Percentiles rank a stretch among this genome's conserved stretches.
These are phyloP conservation scores for Heliconius sara DNA, from an alignment of 2,888 invertebrate genomes.

Conservation along the genomic window DNA sequence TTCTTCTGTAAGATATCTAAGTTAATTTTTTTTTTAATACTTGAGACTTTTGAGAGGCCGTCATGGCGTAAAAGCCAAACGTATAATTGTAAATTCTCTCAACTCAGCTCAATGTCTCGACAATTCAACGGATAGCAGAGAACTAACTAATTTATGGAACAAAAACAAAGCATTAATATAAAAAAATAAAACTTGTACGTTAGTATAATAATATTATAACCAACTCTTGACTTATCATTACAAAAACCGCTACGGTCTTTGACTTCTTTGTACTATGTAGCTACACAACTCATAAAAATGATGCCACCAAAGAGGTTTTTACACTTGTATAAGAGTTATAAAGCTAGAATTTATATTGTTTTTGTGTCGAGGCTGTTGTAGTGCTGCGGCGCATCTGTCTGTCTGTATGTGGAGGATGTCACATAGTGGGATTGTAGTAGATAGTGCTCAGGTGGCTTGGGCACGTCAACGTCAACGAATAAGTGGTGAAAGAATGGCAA, in stretches of 20 bases:
- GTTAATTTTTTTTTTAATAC: too few relatives aligned
- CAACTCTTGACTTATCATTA: not conserved
- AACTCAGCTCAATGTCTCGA: not conserved
- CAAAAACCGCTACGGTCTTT: conserved; percentile 5
- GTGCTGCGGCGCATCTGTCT: too few relatives aligned
- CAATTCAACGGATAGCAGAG: not conserved
- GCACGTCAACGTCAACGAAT: too few relatives aligned
- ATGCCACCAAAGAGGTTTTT: not conserved
- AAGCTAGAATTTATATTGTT: not conserved
- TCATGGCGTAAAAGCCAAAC: too few relatives aligned
- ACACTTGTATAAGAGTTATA: not conserved
- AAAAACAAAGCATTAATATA: too few relatives aligned
- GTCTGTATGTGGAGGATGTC: not conserved
- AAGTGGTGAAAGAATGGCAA: too few relatives aligned
- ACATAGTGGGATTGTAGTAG: too few relatives aligned
- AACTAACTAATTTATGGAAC: too few relatives aligned
- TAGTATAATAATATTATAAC: not conserved
- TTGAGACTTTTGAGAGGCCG: too few relatives aligned
- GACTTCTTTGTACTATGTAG: conserved; percentile 7
- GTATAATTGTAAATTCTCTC: not conserved
- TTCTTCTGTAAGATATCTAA: too few relatives aligned
- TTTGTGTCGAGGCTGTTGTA: too few relatives aligned
- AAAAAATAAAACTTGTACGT: not conserved
- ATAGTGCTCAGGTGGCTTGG: too few relatives aligned
- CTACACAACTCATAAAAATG: conserved; percentile 8